phyloP scores from a whole-genome alignment of 2,888 invertebrate species.

The Morpho deidamia region DNA sequence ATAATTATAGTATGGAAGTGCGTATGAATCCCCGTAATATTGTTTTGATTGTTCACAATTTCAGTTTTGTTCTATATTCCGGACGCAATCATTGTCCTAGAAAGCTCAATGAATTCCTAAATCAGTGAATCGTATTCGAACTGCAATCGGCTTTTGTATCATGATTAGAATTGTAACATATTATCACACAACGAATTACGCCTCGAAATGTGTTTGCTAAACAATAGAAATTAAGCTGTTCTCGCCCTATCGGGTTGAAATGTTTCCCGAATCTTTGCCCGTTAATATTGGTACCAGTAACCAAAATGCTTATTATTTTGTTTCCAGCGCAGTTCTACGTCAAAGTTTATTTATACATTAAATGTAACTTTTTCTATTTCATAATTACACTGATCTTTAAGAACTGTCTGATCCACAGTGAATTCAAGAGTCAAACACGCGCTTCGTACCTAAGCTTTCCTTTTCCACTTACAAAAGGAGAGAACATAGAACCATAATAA shows the following conservation, averaged over 20 bases:
- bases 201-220: conserved; percentile 56
- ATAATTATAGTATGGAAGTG: too few species aligned
- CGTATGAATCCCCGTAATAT: too few species aligned
- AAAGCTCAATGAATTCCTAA: conserved; percentile 32
- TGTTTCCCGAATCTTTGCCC: conserved; percentile 40
- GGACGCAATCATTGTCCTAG: conserved; percentile 25
- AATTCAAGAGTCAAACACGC: too few species aligned
- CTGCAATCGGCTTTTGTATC: conserved; percentile 37
- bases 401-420: too few species aligned
- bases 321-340: conserved; percentile 34
- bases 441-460: too few species aligned
- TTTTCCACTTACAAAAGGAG: too few species aligned
- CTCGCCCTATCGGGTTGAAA: conserved; percentile 55
- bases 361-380: background rate
- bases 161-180: conserved; percentile 63
- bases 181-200: conserved; percentile 55
- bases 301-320: conserved; percentile 47
- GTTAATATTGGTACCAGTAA: conserved; percentile 41
- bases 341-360: background rate
- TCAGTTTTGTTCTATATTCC: background rate
- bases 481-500: too few species aligned
- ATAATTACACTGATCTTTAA: too few species aligned
- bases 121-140: conserved; percentile 33
- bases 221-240: conserved; percentile 66
- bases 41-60: too few species aligned